These are phyloP conservation scores for Aplidium turbinatum DNA, from an alignment of 23 tunicate genomes.

Conservation along the genomic window DNA sequence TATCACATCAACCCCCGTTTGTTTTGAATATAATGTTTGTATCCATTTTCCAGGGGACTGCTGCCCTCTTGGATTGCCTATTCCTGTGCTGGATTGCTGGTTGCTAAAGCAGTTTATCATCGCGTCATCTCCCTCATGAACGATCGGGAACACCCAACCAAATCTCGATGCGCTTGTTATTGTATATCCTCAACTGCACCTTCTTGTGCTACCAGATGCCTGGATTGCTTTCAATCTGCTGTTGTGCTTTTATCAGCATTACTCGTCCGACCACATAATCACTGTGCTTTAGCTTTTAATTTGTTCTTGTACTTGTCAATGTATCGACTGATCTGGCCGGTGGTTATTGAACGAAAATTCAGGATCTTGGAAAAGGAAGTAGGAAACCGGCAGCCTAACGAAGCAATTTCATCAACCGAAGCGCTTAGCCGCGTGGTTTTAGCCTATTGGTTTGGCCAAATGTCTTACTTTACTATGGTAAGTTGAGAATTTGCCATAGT, in stretches of 20 bases:
- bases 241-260: constrained; percentile 50
- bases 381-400: constrained; percentile 2
- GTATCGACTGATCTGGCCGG: constrained; percentile 70
- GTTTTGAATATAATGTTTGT: not conserved
- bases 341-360: constrained; percentile 43
- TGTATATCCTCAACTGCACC: not conserved
- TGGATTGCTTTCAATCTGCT: constrained; percentile 48
- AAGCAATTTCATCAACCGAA: not conserved
- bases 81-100: constrained; percentile 10
- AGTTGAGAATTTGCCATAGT: too few species aligned
- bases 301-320: constrained; percentile 52
- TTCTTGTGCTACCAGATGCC: constrained; percentile 15
- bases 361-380: not conserved
- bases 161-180: constrained; percentile 14
- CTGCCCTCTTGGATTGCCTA: constrained; percentile 42
- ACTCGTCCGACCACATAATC: constrained; percentile 70
- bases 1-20: too few species aligned
- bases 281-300: constrained; percentile 41
- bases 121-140: constrained; percentile 3
- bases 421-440: constrained; percentile 8
- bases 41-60: constrained; percentile 28
- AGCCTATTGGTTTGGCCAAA: constrained; percentile 81
- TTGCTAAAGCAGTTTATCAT: constrained; percentile 20
- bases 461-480: constrained; percentile 76
- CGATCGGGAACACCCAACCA: not conserved